Evolutionary conservation across 2,888 invertebrate genomes (phyloP), one percentile per base, ranked within the genome.

Genomic region (Clivina fossor): DNA sequence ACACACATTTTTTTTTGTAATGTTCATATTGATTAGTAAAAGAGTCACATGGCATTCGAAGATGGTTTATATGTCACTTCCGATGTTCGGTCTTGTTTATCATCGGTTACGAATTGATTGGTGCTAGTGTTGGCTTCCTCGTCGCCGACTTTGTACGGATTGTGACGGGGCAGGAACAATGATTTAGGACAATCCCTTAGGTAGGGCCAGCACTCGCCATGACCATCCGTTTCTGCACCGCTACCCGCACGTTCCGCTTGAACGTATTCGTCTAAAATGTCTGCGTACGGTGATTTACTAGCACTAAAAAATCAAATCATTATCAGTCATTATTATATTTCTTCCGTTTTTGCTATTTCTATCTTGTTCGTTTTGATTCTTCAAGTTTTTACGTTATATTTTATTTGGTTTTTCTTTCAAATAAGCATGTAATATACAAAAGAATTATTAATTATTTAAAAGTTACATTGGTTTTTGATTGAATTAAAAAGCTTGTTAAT

Each of bases 161-260:
- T 79, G 57, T 75, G 74, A 50, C 74, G 74, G 19, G 80, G 75
- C 59, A 79, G 74, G 69, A 92, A 92, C 46, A 92, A 77, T 49
- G 90, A 90, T 72, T 87, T 88, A 11, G 90, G 86, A 66, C 92
- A 92, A 46, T 84, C 82, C 67, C 88, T 84, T 74, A 86, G 86
- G 69, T 91, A 92, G 1, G 88, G 88, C 84, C 89, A 90, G 70
- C 92, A 92, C 72, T 92, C 91, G 4, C 88, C 88, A 1, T 82
- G 80, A 22, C 74, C 71, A 9, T 75, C 75, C 47, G 68, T 64
- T 2, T 80, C 81, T 40, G 69, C 65, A 0, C 83, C 80, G 65
- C 82, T 82, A 0, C 91, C 91, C 4, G 86, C 82, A 56, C 82
- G 81, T 72, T 92, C 90, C 0, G 92, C 92, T 50, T 84, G 81